Percentiles rank a stretch among this genome's conserved stretches.
Conservation (phyloP, 2,797 vertebrate species). For the Enteromius trimaculatus region DNA sequence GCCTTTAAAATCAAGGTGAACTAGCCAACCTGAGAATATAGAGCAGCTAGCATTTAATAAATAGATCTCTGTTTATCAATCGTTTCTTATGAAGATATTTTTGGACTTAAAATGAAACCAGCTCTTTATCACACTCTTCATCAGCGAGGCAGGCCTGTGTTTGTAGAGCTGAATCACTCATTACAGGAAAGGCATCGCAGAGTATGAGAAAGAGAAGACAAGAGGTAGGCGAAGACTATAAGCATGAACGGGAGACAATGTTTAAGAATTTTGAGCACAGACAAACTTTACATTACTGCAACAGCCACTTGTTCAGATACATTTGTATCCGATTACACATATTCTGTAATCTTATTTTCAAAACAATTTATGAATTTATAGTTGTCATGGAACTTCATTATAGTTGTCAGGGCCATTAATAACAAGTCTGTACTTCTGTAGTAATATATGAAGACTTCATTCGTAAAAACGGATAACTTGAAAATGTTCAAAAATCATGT, state of each 20-base stretch:
- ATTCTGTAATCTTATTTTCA: no score
- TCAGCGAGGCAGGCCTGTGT: conserved; percentile 1
- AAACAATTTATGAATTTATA: no score
- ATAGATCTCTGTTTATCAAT: neutral
- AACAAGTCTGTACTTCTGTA: neutral
- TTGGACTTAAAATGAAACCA: neutral
- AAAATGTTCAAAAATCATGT: no score
- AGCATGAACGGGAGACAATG: no score
- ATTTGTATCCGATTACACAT: no score
- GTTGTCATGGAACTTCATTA: neutral
- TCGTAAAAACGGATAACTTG: no score
- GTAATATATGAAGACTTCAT: neutral
- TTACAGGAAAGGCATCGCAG: neutral
- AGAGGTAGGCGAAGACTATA: neutral
- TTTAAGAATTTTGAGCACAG: neutral
- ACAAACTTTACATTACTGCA: neutral
- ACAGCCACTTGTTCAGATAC: no score
- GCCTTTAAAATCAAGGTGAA: neutral
- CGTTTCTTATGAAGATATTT: neutral
- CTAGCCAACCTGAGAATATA: neutral
- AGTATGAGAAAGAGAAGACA: neutral
- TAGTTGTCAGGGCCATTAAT: neutral
- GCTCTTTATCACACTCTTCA: conserved; percentile 1
- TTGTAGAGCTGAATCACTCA: conserved; percentile 5
- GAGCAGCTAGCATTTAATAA: neutral